Base-by-base conservation (phyloP, 2,888 invertebrate species). In the Archaeoteleia sp. region DNA sequence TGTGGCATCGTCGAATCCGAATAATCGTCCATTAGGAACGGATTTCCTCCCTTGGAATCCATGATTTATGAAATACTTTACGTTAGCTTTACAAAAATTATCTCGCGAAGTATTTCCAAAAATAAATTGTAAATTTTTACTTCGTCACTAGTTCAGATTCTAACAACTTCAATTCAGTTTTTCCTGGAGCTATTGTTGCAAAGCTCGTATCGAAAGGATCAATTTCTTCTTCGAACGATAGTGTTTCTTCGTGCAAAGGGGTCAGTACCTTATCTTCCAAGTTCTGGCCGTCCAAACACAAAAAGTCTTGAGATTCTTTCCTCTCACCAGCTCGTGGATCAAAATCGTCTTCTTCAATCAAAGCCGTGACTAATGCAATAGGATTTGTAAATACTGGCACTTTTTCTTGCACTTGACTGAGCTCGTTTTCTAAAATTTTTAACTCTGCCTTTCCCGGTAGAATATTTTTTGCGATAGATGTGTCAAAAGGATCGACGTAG, bases 141-240 rank as follows among this genome's bases (percentile, higher is more conserved):
- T 83, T 76, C 1, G 86, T 85, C 71, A 88, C 87, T 75, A 95
- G 87, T 83, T 95, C 94, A 43, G 91, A 92, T 82, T 94, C 95
- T 0, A 95, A 85, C 12, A 93, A 82, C 79, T 93, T 93, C 0
- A 95, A 83, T 84, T 95, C 94, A 0, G 93, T 90, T 82, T 89
- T 90, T 1, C 94, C 94, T 0, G 93, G 94, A 68, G 90, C 90
- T 34, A 94, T 87, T 42, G 88, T 87, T 0, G 93, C 93, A 75
- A 93, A 92, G 2, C 94, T 93, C 0, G 95, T 95, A 79, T 95
- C 95, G 78, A 95, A 95, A 0, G 95, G 95, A 87, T 95, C 95
- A 23, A 88, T 82, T 71, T 91, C 87, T 46, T 89, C 88, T 23
- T 83, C 82, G 43, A 86, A 79, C 29, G 70, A 45, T 17, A 76